Conservation (phyloP, 2,113 vertebrate genomes). For the Nyctibius bracteatus region DNA sequence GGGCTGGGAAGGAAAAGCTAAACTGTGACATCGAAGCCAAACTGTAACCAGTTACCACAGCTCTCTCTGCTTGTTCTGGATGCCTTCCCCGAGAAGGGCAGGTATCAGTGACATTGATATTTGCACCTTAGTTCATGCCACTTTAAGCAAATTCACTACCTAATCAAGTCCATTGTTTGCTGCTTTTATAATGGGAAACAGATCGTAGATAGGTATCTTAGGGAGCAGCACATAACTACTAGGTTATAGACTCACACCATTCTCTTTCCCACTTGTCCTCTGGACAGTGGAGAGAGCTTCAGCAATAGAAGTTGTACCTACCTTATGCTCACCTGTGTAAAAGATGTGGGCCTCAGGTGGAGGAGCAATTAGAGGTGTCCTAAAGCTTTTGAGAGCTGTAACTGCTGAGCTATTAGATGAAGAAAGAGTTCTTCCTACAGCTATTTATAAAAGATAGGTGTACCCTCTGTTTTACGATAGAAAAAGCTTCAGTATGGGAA, state of each 20-base stretch:
- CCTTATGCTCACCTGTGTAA: neutral
- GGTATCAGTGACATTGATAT: neutral
- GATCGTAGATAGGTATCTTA: neutral
- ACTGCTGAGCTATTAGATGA: conserved; percentile 1
- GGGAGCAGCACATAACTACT: rapidly evolving
- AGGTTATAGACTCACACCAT: neutral
- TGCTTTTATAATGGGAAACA: neutral
- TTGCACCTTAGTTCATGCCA: neutral
- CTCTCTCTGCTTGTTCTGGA: neutral
- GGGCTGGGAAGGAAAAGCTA: neutral
- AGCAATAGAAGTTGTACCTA: neutral
- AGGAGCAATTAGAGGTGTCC: neutral
- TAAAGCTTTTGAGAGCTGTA: neutral
- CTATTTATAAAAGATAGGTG: neutral
- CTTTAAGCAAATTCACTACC: neutral
- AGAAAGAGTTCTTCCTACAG: neutral
- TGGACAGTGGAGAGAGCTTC: neutral
- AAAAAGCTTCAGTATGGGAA: neutral
- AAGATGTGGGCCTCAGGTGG: neutral
- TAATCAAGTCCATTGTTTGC: neutral
- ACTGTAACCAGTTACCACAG: neutral
- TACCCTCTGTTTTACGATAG: neutral
- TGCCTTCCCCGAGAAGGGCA: neutral
- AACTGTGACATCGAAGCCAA: neutral
- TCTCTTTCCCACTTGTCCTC: neutral